Evolutionary conservation across 2,797 vertebrate species (phyloP).

Genomic region (Orestias chungarensis): DNA sequence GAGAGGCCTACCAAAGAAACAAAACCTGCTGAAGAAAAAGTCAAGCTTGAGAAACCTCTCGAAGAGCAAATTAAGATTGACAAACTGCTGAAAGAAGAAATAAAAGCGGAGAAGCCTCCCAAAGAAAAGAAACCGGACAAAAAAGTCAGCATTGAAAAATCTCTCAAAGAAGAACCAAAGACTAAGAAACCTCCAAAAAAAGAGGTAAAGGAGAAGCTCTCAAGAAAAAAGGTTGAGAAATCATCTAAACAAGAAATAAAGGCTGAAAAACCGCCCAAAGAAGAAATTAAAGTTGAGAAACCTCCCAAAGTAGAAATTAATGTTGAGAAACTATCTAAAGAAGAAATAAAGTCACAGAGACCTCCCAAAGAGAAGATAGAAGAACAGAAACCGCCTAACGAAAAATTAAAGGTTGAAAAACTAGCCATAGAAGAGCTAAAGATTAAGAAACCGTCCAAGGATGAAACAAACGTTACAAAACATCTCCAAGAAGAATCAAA

Average conservation of each 20-base stretch:
- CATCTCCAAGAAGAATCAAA: neutral
- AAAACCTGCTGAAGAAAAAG: neutral
- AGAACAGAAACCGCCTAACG: neutral
- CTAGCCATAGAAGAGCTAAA: constrained; percentile 26
- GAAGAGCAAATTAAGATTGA: neutral
- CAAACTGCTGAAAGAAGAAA: neutral
- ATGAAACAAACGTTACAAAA: no score
- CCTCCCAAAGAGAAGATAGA: neutral
- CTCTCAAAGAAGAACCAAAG: constrained; percentile 23
- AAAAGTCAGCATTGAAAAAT: neutral
- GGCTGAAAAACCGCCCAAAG: no score
- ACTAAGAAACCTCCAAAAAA: constrained; percentile 10
- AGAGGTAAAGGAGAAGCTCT: neutral
- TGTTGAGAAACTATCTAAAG: neutral
- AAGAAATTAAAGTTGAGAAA: constrained; percentile 14
- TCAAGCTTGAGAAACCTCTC: neutral
- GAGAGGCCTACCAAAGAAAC: neutral
- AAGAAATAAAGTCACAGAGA: neutral
- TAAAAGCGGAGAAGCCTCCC: neutral
- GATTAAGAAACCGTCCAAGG: constrained; percentile 48
- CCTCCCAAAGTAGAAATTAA: neutral
- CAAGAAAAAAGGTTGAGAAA: constrained; percentile 1
- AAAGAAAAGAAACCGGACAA: neutral
- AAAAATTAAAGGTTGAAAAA: no score
- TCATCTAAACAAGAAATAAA: constrained; percentile 12